Percentiles rank a stretch among this genome's conserved stretches.
Evolutionary conservation across 2,797 vertebrate species (phyloP).

Genomic region (Nannoperca australis): DNA sequence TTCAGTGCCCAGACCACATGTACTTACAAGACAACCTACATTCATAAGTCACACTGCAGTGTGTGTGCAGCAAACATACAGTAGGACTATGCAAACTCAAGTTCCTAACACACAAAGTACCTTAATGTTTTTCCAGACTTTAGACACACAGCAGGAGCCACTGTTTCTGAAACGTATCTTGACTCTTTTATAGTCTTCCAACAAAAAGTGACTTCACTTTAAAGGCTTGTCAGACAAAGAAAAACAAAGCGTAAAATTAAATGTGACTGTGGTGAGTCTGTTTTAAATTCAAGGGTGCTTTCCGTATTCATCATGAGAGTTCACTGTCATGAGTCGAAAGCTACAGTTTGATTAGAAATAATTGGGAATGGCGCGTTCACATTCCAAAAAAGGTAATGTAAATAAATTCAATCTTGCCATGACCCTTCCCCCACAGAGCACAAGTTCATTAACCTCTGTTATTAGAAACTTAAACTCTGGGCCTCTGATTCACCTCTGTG

Average conservation of each 20-base stretch:
- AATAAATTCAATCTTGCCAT: conserved; percentile 53
- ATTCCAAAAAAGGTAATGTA: conserved; percentile 60
- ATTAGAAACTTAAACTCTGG: conserved; percentile 25
- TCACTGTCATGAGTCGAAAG: conserved; percentile 24
- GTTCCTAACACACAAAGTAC: conserved; percentile 27
- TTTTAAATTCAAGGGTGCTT: background rate
- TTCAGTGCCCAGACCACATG: conserved; percentile 14
- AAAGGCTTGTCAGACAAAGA: conserved; percentile 25
- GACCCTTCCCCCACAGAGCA: conserved; percentile 26
- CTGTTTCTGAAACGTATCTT: conserved; percentile 62
- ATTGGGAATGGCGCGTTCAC: conserved; percentile 18
- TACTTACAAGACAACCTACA: conserved; percentile 28
- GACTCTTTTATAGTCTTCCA: conserved; percentile 40
- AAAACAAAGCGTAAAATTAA: conserved; percentile 26
- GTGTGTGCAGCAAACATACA: conserved; percentile 58
- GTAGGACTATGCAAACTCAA: conserved; percentile 53
- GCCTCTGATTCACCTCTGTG: conserved; percentile 35
- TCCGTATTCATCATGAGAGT: conserved; percentile 8
- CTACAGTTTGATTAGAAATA: conserved; percentile 28
- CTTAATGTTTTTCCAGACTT: conserved; percentile 54
- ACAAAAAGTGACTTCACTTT: conserved; percentile 21
- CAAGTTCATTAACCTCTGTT: conserved; percentile 37
- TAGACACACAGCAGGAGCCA: conserved; percentile 53
- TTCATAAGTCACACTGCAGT: conserved; percentile 34
- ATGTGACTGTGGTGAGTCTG: conserved; percentile 15